Percentiles rank a stretch among this genome's conserved stretches.
These are phyloP conservation scores for Bryconaethiops microstoma DNA, from an alignment of 2,797 vertebrate genomes.

Conservation along the genomic window DNA sequence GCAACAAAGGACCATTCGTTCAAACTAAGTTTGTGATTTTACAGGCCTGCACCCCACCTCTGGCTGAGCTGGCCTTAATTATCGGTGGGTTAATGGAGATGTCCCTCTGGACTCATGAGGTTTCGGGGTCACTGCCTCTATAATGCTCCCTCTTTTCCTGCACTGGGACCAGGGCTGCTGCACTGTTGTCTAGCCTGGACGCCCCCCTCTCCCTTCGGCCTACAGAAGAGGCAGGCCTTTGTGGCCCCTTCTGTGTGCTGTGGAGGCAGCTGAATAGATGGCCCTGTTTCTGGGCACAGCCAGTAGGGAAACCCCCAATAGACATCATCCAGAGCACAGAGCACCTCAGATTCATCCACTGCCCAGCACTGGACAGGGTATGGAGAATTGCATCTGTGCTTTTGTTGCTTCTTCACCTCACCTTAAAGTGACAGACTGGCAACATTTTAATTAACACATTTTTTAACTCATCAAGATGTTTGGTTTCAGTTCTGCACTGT, in stretches of 20 bases:
- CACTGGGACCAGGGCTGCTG: constrained; percentile 42
- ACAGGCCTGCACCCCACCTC: constrained; percentile 30
- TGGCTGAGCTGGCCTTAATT: constrained; percentile 43
- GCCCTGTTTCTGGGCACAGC: constrained; percentile 43
- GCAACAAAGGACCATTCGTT: constrained; percentile 34
- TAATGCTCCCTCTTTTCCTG: constrained; percentile 54
- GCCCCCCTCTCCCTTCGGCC: constrained; percentile 14
- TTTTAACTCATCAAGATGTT: background rate
- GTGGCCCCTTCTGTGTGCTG: constrained; percentile 42
- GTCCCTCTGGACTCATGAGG: constrained; percentile 45
- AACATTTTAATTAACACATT: background rate
- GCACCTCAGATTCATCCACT: constrained; percentile 15
- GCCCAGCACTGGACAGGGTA: constrained; percentile 2
- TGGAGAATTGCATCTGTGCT: background rate
- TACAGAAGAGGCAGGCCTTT: constrained; percentile 54
- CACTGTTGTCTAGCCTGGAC: constrained; percentile 41
- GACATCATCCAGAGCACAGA: constrained; percentile 30
- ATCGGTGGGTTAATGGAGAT: constrained; percentile 45
- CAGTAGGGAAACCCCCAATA: constrained; percentile 39
- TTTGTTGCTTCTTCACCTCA: background rate
- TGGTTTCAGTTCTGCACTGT: no score
- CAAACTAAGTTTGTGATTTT: constrained; percentile 16
- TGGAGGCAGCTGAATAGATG: constrained; percentile 50
- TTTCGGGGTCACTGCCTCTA: constrained; percentile 39
- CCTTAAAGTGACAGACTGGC: background rate